Base-by-base conservation (phyloP, 2,797 vertebrate species). In the Limosa lapponica region DNA sequence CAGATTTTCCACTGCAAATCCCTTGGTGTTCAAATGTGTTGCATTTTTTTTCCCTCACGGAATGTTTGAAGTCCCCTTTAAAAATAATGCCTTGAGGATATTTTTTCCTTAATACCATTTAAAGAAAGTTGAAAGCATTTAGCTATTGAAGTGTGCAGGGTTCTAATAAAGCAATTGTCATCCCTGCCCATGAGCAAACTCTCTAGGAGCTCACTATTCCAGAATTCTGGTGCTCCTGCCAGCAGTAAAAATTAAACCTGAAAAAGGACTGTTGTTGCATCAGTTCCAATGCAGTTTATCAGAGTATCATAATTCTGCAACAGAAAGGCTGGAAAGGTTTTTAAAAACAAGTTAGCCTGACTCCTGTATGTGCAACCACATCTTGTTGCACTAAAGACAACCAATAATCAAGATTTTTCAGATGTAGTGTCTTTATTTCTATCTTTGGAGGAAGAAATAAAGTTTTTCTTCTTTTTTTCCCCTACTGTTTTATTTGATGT, bases 41-140 rank as follows among this genome's bases (percentile, higher is more conserved):
- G 82, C 80, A 70, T 84, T 97, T 91, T 92, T 88, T 93, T 90
- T 89, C 54, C 52, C 79, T 95, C 75, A 83, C 18, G 34, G 93
- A 96, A 96, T 79, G 87, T 98, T 97, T 98, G 98, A 98, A 98
- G 97, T 97, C 95, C 90, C 88, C 93, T 97, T 98, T 97, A 98
- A 98, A 98, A 98, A 98, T 97, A 98, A 97, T 96, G 97, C 97
- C 98, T 98, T 74, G 85, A 97, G 98, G 97, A 98, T 98, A 98
- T 98, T 98, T 98, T 97, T 93, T 87, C 89, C 97, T 93, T 97
- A 98, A 98, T 96, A 95, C 92, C 94, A 94, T 96, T 98, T 97
- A 96, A 97, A 98, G 97, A 95, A 98, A 97, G 96, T 96, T 98
- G 97, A 98, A 98, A 98, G 98, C 94, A 94, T 97, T 97, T 97